Conservation (phyloP, 2,888 invertebrate genomes). For the Ligdia adustata region DNA sequence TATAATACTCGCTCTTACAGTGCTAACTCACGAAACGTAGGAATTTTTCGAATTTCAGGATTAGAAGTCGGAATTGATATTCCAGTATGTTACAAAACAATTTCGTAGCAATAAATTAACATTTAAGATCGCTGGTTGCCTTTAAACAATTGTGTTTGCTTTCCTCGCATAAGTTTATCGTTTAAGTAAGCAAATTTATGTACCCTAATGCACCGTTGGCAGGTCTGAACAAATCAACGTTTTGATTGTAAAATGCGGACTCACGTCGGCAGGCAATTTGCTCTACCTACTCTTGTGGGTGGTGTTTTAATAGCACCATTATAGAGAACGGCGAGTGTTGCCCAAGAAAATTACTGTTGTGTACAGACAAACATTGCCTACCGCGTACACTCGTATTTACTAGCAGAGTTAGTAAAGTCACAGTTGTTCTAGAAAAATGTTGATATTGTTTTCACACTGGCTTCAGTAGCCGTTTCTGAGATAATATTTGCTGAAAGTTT, state of each 20-base stretch:
- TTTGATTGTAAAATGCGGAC: conserved; percentile 76
- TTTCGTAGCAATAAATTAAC: conserved; percentile 60
- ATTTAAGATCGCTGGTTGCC: conserved; percentile 60
- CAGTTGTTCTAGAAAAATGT: conserved; percentile 33
- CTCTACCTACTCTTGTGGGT: conserved; percentile 70
- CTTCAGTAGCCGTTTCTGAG: conserved; percentile 11
- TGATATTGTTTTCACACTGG: conserved; percentile 27
- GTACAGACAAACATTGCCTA: conserved; percentile 59
- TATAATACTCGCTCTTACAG: conserved; percentile 65
- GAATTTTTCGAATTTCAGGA: conserved; percentile 49
- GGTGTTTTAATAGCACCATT: conserved; percentile 79
- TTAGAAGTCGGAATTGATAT: conserved; percentile 35
- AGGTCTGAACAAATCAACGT: conserved; percentile 75
- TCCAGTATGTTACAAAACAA: conserved; percentile 44
- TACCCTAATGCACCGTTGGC: conserved; percentile 75
- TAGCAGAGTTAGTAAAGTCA: conserved; percentile 49
- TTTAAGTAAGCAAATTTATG: conserved; percentile 73
- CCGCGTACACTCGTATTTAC: conserved; percentile 52
- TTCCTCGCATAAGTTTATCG: conserved; percentile 65
- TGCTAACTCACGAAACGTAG: conserved; percentile 66
- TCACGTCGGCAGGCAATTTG: conserved; percentile 76
- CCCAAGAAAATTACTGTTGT: conserved; percentile 71
- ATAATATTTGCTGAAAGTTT: conserved; percentile 25
- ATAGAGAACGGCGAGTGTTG: conserved; percentile 71
- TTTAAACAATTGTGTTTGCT: conserved; percentile 65